Evolutionary conservation across 2,888 invertebrate species (phyloP).

Genomic region (Cataglyphis rosenhaueri): DNA sequence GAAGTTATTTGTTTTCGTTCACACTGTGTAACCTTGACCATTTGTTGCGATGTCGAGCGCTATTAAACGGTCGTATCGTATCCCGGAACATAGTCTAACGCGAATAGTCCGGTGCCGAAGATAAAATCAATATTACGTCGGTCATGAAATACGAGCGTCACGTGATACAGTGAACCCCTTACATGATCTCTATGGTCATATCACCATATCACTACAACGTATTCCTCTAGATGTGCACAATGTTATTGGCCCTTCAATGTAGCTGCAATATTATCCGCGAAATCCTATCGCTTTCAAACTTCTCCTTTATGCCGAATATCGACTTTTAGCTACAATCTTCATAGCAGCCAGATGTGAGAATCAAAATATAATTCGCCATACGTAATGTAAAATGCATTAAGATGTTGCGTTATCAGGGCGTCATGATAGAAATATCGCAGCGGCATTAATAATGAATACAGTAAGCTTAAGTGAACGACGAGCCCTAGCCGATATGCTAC

Average conservation of each 20-base stretch:
- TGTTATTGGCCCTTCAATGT: constrained; percentile 38
- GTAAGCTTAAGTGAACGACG: constrained; percentile 49
- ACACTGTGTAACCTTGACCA: constrained; percentile 17
- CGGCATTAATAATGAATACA: constrained; percentile 54
- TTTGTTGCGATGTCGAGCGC: constrained; percentile 41
- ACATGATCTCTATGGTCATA: constrained; percentile 71
- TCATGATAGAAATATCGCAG: constrained; percentile 18
- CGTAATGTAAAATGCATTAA: constrained; percentile 35
- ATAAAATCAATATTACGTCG: constrained; percentile 75
- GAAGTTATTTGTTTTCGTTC: constrained; percentile 27
- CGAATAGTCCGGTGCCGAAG: constrained; percentile 67
- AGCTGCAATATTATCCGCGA: constrained; percentile 52
- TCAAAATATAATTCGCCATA: constrained; percentile 26
- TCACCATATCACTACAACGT: constrained; percentile 57
- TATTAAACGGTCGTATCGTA: constrained; percentile 51
- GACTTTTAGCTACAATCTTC: constrained; percentile 7
- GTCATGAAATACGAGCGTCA: constrained; percentile 71
- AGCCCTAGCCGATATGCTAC: constrained; percentile 11
- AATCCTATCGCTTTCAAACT: constrained; percentile 49
- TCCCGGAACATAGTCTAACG: constrained; percentile 54
- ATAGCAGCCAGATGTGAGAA: constrained; percentile 8
- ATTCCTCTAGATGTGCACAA: constrained; percentile 48
- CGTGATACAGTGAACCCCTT: constrained; percentile 73
- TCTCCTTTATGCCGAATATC: constrained; percentile 33
- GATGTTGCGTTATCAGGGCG: constrained; percentile 30